Evolutionary conservation across 1,140 invertebrate species (phyloP), one percentile per base, ranked within the genome.

Genomic region (Drosophila sechellia): DNA sequence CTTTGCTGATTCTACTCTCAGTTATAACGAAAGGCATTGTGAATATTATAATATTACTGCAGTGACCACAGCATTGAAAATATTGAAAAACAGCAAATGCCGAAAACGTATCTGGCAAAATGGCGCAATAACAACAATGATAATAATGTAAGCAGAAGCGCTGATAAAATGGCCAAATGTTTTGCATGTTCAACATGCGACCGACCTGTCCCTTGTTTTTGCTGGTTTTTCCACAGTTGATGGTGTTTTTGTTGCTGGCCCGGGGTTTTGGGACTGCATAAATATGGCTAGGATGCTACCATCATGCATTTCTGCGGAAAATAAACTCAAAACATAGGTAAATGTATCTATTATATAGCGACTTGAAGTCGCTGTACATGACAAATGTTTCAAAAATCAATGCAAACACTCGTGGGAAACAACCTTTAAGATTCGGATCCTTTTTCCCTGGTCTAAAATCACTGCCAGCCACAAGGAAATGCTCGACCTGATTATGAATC

Each of bases 141-240:
- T 34, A 73, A 64, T 56, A 63, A 60, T 74, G 39, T 48, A 58
- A 60, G 54, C 56, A 61, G 43, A 34, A 49, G 5, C 56, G 39
- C 40, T 27, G 63, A 40, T 58, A 57, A 77, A 77, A 57, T 77
- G 37, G 57, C 42, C 40, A 53, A 70, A 77, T 70, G 64, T 63
- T 57, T 70, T 79, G 76, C 64, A 43, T 79, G 66, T 58, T 69
- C 72, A 56, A 77, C 72, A 77, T 61, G 53, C 50, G 35, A 76
- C 68, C 58, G 58, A 71, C 57, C 77, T 66, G 64, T 56, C 54
- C 58, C 55, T 17, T 63, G 58, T 59, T 63, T 54, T 60, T 71
- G 35, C 56, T 76, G 8, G 8, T 22, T 53, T 25, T 42, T 22
- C 34, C 52, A 31, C 48, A 12, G 54, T 17, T 31, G 35, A 27